Conservation (phyloP, 35 echinoderm and acorn worm genomes). For the Lytechinus pictus region DNA sequence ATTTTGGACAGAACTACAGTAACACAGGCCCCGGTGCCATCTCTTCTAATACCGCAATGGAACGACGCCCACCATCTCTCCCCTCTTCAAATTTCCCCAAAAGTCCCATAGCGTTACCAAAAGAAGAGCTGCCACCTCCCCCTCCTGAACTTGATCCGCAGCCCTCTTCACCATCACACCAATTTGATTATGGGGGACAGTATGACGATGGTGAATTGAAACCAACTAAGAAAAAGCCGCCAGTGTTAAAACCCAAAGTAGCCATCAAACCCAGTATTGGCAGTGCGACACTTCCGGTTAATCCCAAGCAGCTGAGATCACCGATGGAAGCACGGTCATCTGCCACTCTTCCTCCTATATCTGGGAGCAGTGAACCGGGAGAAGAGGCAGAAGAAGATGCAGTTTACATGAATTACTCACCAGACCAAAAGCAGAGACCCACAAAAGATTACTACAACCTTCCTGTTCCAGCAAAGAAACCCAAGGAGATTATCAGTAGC, state of each 20-base stretch:
- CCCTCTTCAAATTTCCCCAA: background rate
- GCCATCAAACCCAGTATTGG: background rate
- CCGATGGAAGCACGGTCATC: background rate
- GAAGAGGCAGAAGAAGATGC: background rate
- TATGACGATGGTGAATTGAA: background rate
- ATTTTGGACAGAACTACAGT: background rate
- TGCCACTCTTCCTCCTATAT: background rate
- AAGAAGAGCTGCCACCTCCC: background rate
- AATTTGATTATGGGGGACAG: background rate
- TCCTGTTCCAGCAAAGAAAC: background rate
- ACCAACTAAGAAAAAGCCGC: background rate
- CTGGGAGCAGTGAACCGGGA: background rate
- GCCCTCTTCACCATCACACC: background rate
- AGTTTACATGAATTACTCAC: background rate
- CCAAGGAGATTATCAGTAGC: background rate
- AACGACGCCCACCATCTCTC: background rate
- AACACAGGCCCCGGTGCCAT: background rate
- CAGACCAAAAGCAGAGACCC: background rate
- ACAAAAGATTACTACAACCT: background rate
- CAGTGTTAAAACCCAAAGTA: background rate
- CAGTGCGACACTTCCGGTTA: background rate
- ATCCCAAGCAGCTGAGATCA: background rate
- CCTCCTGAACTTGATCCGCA: background rate
- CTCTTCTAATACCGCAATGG: background rate
- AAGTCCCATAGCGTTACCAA: background rate